Evolutionary conservation across 2,888 invertebrate species (phyloP), one percentile per base, ranked within the genome.

Genomic region (Anarsia innoxiella): DNA sequence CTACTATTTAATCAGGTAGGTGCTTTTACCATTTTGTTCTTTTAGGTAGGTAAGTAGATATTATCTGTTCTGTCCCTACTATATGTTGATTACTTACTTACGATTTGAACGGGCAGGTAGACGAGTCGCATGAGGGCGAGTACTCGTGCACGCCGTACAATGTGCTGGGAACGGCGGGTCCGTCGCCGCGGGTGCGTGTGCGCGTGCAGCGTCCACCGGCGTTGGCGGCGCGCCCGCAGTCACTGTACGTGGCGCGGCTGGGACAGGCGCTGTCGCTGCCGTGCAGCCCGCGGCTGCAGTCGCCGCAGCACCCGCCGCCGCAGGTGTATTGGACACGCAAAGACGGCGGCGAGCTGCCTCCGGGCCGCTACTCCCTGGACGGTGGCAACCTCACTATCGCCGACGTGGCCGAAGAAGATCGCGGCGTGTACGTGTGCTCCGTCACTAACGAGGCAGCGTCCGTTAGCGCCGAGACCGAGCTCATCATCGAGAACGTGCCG

Each of bases 141-240:
- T 97, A 97, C 77, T 91, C 93, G 42, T 97, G 97, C 76, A 95
- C 95, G 13, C 96, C 97, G 30, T 94, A 92, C 80, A 97, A 96
- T 73, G 89, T 91, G 48, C 87, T 96, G 59, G 97, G 96, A 34
- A 91, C 93, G 15, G 93, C 91, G 52, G 94, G 95, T 5, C 89
- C 94, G 13, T 96, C 96, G 36, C 89, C 92, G 19, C 88, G 91
- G 32, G 95, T 97, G 75, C 91, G 91, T 59, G 94, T 94, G 59
- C 88, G 92, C 59, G 94, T 94, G 47, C 91, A 91, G 86, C 90
- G 93, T 46, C 94, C 96, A 23, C 96, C 96, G 12, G 88, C 91
- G 53, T 94, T 97, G 70, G 89, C 89, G 8, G 79, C 90, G 36
- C 91, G 91, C 11, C 96, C 97, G 12, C 91, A 90, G 67, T 90